Evolutionary conservation across 1,140 invertebrate species (phyloP), one percentile per base, ranked within the genome.

Genomic region (Dendroctonus valens): DNA sequence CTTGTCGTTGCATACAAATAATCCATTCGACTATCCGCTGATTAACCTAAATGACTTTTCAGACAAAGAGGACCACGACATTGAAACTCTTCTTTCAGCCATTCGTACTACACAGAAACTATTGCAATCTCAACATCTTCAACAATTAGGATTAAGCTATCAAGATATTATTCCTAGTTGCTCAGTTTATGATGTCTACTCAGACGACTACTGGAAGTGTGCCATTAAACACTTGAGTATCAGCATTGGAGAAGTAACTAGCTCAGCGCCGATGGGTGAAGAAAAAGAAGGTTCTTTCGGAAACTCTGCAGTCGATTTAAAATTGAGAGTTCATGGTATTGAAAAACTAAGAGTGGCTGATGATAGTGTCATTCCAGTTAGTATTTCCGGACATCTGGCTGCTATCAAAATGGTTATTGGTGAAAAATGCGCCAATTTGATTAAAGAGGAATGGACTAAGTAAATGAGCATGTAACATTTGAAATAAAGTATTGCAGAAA

Each of bases 341-440:
- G 44, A 77, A 12, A 75, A 76, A 15, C 76, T 94, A 38, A 81
- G 91, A 39, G 88, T 93, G 0, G 86, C 85, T 0, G 91, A 94
- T 76, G 85, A 85, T 51, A 90, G 89, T 48, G 80, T 93, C 0
- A 89, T 93, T 79, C 91, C 91, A 0, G 79, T 79, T 3, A 82
- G 90, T 12, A 82, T 88, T 7, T 84, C 82, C 4, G 90, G 86
- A 0, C 90, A 93, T 72, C 84, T 88, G 0, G 89, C 88, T 60
- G 89, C 87, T 0, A 85, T 86, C 0, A 85, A 88, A 5, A 84
- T 86, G 52, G 94, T 96, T 91, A 90, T 96, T 60, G 94, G 86
- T 0, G 94, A 97, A 77, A 92, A 92, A 75, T 91, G 84, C 0
- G 86, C 92, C 0, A 89, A 94, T 76, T 81, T 95, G 74, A 91